phyloP scores from a whole-genome alignment of 1,140 invertebrate genomes.

The Solenopsis fugax region DNA sequence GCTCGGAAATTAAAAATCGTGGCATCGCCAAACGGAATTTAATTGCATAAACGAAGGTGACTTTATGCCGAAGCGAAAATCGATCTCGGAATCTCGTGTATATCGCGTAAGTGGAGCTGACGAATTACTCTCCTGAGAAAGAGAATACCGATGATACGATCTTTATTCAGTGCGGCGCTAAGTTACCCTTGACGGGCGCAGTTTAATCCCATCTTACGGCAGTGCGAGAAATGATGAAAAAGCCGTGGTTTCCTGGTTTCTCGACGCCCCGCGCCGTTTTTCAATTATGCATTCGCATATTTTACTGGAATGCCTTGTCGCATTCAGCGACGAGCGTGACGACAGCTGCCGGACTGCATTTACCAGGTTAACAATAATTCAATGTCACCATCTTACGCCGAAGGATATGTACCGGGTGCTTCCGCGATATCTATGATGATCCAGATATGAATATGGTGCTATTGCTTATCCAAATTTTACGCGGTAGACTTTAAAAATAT shows the following conservation, averaged over 20 bases:
- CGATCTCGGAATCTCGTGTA: constrained; percentile 22
- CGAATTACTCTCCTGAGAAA: constrained; percentile 46
- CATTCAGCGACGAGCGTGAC: constrained; percentile 56
- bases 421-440: background rate
- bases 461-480: background rate
- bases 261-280: constrained; percentile 34
- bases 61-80: background rate
- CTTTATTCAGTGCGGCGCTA: constrained; percentile 50
- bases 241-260: constrained; percentile 34
- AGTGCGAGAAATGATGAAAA: constrained; percentile 55
- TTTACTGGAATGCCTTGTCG: constrained; percentile 58
- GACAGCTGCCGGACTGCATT: constrained; percentile 64
- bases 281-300: constrained; percentile 66
- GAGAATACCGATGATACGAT: constrained; percentile 37
- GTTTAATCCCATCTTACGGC: constrained; percentile 52
- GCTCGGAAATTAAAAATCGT: background rate
- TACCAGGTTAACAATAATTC: constrained; percentile 65
- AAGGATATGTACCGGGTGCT: constrained; percentile 3
- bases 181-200: constrained; percentile 35
- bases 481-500: background rate
- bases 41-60: background rate
- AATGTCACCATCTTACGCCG: constrained; percentile 33
- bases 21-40: background rate
- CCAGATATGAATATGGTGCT: background rate
- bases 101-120: constrained; percentile 35